Percentiles rank a stretch among this genome's conserved stretches.
Conservation (phyloP, 2,888 invertebrate species). For the Strigamia crassipes region DNA sequence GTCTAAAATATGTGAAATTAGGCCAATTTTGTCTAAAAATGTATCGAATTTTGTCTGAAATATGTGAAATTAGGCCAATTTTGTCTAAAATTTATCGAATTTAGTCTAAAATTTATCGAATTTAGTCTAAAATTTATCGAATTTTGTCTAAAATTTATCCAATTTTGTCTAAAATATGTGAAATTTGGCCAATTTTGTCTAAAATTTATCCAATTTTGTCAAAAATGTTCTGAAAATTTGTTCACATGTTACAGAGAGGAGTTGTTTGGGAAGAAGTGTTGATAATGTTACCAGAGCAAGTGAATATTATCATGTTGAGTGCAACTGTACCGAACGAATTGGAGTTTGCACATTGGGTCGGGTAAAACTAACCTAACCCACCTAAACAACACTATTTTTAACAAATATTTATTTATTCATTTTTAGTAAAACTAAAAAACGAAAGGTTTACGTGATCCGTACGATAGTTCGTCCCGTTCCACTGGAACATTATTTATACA, state of each 20-base stretch:
- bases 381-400: not conserved
- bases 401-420: slow-evolving; percentile 12
- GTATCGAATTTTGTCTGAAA: too few species aligned
- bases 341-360: slow-evolving; percentile 80
- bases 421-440: slow-evolving; percentile 66
- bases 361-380: slow-evolving; percentile 56
- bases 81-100: slow-evolving; percentile 43
- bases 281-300: slow-evolving; percentile 91
- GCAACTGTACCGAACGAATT: slow-evolving; percentile 97
- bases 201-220: too few species aligned
- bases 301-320: slow-evolving; percentile 94
- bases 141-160: too few species aligned
- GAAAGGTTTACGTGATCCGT: slow-evolving; percentile 87
- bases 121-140: too few species aligned
- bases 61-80: too few species aligned
- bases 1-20: too few species aligned
- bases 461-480: slow-evolving; percentile 94
- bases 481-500: slow-evolving; percentile 87
- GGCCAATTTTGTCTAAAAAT: too few species aligned
- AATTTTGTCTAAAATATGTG: too few species aligned
- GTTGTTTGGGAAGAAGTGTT: slow-evolving; percentile 99
- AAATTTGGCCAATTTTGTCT: too few species aligned
- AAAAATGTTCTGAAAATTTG: too few species aligned
- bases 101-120: not conserved
- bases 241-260: slow-evolving; percentile 73